These are phyloP conservation scores for Microcaecilia unicolor DNA, from an alignment of 2,797 vertebrate species.

Conservation along the genomic window DNA sequence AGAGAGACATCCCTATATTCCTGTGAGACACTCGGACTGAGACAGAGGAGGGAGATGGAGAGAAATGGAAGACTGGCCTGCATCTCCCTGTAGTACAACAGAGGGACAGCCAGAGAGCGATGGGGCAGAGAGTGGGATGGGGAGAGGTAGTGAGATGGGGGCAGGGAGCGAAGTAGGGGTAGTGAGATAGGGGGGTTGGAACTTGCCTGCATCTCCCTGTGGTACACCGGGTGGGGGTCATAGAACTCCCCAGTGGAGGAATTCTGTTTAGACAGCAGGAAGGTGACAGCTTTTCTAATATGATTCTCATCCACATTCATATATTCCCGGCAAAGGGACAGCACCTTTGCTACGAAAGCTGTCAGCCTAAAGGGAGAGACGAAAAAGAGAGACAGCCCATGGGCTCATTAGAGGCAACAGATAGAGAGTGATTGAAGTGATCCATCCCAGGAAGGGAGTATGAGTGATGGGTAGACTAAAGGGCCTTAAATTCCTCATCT, in stretches of 20 bases:
- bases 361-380: slow-evolving; percentile 55
- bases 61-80: background rate
- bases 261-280: slow-evolving; percentile 49
- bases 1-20: too few relatives aligned
- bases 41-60: background rate
- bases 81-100: too few relatives aligned
- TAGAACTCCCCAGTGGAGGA: slow-evolving; percentile 47
- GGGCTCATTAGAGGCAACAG: background rate
- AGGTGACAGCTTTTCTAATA: slow-evolving; percentile 45
- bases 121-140: background rate
- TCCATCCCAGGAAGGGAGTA: too few relatives aligned
- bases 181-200: background rate
- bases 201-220: slow-evolving; percentile 59
- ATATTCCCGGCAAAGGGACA: slow-evolving; percentile 48
- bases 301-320: slow-evolving; percentile 25
- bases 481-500: too few relatives aligned
- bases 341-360: slow-evolving; percentile 64
- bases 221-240: slow-evolving; percentile 51
- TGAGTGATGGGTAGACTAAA: slow-evolving; percentile 71
- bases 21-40: too few relatives aligned
- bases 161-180: background rate
- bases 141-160: too few relatives aligned
- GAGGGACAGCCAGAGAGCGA: accelerated
- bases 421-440: background rate
- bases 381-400: background rate